These are phyloP conservation scores for Apostichopus leukothele DNA, from an alignment of 53 echinoderm and acorn worm genomes.

Conservation along the genomic window DNA sequence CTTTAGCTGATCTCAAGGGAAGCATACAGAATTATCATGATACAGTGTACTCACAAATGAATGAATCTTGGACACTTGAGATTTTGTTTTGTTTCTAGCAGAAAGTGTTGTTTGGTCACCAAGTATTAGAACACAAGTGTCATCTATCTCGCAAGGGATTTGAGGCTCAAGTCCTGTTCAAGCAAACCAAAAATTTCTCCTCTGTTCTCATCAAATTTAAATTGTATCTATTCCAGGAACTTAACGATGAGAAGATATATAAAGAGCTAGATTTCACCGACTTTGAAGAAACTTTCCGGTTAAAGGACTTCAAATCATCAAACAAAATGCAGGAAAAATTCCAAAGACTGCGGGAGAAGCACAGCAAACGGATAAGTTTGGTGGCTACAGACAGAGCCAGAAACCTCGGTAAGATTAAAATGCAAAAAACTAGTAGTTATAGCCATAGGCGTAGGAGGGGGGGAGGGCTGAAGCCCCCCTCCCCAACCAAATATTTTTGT, in stretches of 20 bases:
- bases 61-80: too few species aligned
- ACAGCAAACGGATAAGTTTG: slow-evolving; percentile 61
- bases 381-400: slow-evolving; percentile 73
- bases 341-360: slow-evolving; percentile 50
- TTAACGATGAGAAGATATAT: slow-evolving; percentile 75
- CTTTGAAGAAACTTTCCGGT: slow-evolving; percentile 62
- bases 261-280: slow-evolving; percentile 79
- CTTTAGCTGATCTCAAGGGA: too few species aligned
- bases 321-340: slow-evolving; percentile 63
- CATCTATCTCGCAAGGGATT: background rate
- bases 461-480: too few species aligned
- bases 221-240: slow-evolving; percentile 43
- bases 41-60: too few species aligned
- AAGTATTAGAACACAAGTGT: background rate
- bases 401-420: slow-evolving; percentile 62
- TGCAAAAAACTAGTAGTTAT: background rate
- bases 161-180: background rate
- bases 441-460: too few species aligned
- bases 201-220: background rate
- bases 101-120: too few species aligned
- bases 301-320: slow-evolving; percentile 54
- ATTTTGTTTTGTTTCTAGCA: too few species aligned
- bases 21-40: too few species aligned
- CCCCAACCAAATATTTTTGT: too few species aligned
- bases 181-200: background rate